Conservation (phyloP, 2,888 invertebrate genomes). For the Stegana nigrithorax region DNA sequence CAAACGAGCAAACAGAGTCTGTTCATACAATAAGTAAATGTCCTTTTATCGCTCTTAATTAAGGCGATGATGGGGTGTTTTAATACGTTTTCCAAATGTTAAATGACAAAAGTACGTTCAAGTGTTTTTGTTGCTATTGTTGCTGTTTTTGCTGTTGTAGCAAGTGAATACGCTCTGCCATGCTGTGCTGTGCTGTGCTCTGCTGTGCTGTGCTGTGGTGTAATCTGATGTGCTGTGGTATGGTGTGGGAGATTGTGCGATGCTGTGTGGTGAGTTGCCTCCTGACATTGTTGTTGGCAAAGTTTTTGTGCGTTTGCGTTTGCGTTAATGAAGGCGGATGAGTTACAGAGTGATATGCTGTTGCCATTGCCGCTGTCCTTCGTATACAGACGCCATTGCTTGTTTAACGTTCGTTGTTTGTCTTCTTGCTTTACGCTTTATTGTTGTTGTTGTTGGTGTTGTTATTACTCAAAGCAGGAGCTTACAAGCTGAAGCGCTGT, state of each 20-base stretch:
- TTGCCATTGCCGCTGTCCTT: background rate
- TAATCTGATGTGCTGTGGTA: background rate
- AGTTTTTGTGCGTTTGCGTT: conserved; percentile 13
- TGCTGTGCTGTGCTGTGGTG: conserved; percentile 25
- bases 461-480: too few relatives aligned
- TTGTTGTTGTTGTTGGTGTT: conserved; percentile 1
- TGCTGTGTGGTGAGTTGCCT: background rate
- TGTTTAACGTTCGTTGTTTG: background rate
- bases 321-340: conserved; percentile 17
- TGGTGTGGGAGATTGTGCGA: background rate
- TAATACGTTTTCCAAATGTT: conserved; percentile 68
- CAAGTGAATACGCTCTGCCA: conserved; percentile 48
- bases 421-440: conserved; percentile 8
- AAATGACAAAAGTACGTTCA: conserved; percentile 53
- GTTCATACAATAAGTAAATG: conserved; percentile 63
- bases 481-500: too few relatives aligned
- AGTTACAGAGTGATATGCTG: background rate
- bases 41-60: conserved; percentile 68
- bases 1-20: conserved; percentile 14
- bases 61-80: conserved; percentile 69
- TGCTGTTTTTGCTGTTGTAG: conserved; percentile 25
- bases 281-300: conserved; percentile 6
- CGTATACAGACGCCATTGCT: background rate
- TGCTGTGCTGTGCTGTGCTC: too few relatives aligned
- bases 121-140: background rate